A percentile compares a stretch with the other conserved stretches of the same genome.
Evolutionary conservation across 2,888 invertebrate genomes (phyloP).

Genomic region (Synanthedon tipuliformis): DNA sequence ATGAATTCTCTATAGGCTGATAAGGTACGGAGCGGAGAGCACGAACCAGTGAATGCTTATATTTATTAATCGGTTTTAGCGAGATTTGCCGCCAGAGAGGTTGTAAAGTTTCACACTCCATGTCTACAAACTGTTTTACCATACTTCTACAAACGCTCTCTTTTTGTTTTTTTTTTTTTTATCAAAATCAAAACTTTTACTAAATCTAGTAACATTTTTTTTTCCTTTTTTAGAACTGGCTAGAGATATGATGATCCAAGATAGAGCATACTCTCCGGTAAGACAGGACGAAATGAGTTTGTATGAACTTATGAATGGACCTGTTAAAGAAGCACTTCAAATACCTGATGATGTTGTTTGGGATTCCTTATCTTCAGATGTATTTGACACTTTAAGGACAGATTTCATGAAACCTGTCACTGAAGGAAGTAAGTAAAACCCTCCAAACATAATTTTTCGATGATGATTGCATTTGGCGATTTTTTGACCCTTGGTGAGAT

Average conservation of each 20-base stretch:
- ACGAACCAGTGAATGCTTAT: no score
- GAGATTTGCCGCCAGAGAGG: no score
- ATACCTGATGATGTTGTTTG: conserved; percentile 75
- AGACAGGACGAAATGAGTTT: conserved; percentile 33
- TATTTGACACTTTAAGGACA: conserved; percentile 69
- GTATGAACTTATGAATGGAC: conserved; percentile 76
- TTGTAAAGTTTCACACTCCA: neutral
- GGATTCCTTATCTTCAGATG: conserved; percentile 71
- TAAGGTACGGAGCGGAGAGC: no score
- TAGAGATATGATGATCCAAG: conserved; percentile 38
- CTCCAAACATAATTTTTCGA: no score
- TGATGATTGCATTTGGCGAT: no score
- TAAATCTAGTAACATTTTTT: no score
- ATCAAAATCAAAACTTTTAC: neutral
- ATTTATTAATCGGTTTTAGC: no score
- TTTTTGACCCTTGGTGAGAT: no score
- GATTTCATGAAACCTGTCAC: conserved; percentile 89
- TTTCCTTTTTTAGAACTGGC: conserved; percentile 30
- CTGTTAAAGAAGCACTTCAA: conserved; percentile 74
- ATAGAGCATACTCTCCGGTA: conserved; percentile 19
- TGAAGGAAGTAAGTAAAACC: conserved; percentile 43
- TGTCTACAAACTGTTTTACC: neutral
- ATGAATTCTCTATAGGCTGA: no score
- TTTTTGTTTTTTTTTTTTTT: conserved; percentile 1
- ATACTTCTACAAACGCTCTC: neutral